These are phyloP conservation scores for Leptinotarsa texana DNA, from an alignment of 1,140 invertebrate genomes.

Conservation along the genomic window DNA sequence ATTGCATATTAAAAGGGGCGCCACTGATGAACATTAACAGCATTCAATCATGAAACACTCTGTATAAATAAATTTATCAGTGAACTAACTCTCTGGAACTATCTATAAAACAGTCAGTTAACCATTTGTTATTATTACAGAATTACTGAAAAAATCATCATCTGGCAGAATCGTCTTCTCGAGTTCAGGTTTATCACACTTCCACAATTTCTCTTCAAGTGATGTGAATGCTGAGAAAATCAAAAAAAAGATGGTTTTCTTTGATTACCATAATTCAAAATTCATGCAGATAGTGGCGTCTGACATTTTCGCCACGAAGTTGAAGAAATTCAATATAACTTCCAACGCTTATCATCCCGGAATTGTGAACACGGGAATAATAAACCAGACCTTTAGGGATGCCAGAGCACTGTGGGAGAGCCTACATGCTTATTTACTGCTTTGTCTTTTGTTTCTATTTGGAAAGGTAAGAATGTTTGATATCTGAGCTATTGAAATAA, in stretches of 20 bases:
- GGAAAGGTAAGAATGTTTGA: no score
- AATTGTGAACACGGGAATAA: not conserved
- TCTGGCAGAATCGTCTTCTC: not conserved
- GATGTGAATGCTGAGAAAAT: not conserved
- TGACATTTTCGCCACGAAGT: slow-evolving; percentile 8
- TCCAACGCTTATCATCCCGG: slow-evolving; percentile 15
- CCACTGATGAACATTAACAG: no score
- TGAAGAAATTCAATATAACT: slow-evolving; percentile 11
- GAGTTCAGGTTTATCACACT: not conserved
- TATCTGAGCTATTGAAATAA: no score
- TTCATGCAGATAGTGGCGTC: not conserved
- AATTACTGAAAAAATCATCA: not conserved
- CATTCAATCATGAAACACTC: no score
- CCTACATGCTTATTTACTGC: no score
- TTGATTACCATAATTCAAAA: slow-evolving; percentile 19
- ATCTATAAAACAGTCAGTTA: no score
- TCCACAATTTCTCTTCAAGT: not conserved
- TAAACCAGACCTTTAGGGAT: no score
- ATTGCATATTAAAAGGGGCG: no score
- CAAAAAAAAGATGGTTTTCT: not conserved
- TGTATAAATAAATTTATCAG: no score
- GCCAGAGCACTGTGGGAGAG: no score
- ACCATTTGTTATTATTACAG: not conserved
- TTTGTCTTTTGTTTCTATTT: no score
- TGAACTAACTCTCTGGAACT: no score